phyloP scores from a whole-genome alignment of 2,113 vertebrate species.

The Thalassarche chlororhynchos region DNA sequence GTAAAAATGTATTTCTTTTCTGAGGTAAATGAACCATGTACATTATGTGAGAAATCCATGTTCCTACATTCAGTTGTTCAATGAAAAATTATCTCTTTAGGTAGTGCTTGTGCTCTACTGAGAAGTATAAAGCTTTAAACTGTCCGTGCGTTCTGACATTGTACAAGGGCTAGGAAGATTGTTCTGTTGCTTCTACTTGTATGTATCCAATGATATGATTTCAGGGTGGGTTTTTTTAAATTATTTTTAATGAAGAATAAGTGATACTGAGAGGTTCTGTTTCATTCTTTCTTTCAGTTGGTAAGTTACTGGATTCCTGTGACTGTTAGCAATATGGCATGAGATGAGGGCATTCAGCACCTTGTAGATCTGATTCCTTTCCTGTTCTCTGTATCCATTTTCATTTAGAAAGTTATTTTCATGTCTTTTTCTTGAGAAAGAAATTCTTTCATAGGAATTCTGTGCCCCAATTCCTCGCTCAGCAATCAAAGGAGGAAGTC shows the following conservation, averaged over 20 bases:
- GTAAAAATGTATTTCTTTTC: not conserved
- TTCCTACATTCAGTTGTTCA: not conserved
- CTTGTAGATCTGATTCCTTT: not conserved
- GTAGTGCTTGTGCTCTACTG: rapidly evolving
- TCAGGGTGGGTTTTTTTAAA: not conserved
- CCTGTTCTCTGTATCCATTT: not conserved
- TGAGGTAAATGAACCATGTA: not conserved
- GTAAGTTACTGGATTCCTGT: not conserved
- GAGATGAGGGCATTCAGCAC: not conserved
- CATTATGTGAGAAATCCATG: not conserved
- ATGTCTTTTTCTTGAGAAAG: not conserved
- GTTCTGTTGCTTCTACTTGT: not conserved
- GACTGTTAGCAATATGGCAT: not conserved
- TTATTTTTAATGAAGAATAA: not conserved
- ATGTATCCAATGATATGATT: not conserved
- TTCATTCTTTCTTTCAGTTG: not conserved
- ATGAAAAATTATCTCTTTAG: not conserved
- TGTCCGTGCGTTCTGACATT: not conserved
- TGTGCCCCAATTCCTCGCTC: not conserved
- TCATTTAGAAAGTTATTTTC: not conserved
- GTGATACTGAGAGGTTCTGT: not conserved
- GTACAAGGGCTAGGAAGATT: not conserved
- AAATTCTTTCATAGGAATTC: not conserved
- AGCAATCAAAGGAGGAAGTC: not conserved
- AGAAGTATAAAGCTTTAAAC: not conserved